phyloP scores from a whole-genome alignment of 2,113 vertebrate species.

The Ameiurus melas region DNA sequence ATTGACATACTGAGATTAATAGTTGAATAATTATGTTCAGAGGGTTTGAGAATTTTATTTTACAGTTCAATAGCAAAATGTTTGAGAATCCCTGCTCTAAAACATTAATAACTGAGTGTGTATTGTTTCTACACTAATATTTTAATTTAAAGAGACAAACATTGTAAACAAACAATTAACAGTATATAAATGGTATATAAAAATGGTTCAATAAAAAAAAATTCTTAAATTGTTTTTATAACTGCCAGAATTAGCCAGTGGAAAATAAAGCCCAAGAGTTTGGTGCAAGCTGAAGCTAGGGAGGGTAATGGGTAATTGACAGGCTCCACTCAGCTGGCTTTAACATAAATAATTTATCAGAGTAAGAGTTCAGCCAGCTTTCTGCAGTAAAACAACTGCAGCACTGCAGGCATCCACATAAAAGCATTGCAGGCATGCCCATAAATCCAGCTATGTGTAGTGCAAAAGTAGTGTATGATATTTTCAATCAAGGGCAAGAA shows the following conservation, averaged over 20 bases:
- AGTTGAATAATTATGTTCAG: not conserved
- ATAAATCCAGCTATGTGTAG: not conserved
- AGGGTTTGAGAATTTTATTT: not conserved
- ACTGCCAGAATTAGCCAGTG: not conserved
- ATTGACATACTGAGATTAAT: too few species aligned
- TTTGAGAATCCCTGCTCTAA: not conserved
- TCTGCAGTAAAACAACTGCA: constrained; percentile 24
- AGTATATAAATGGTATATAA: not conserved
- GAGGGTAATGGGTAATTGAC: not conserved
- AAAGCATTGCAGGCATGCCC: not conserved
- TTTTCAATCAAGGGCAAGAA: constrained; percentile 17
- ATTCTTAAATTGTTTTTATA: not conserved
- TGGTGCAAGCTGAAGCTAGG: not conserved
- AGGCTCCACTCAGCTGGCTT: constrained; percentile 15
- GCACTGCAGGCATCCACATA: constrained; percentile 14
- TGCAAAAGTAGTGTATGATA: not conserved
- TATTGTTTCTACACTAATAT: not conserved
- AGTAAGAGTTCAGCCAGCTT: not conserved
- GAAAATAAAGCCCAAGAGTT: not conserved
- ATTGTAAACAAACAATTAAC: not conserved
- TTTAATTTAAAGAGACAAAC: not conserved
- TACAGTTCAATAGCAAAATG: not conserved
- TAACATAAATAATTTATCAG: constrained; percentile 45
- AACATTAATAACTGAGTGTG: not conserved
- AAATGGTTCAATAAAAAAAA: not conserved